Base-by-base conservation (phyloP, 2,888 invertebrate species). In the Tipula lateralis region DNA sequence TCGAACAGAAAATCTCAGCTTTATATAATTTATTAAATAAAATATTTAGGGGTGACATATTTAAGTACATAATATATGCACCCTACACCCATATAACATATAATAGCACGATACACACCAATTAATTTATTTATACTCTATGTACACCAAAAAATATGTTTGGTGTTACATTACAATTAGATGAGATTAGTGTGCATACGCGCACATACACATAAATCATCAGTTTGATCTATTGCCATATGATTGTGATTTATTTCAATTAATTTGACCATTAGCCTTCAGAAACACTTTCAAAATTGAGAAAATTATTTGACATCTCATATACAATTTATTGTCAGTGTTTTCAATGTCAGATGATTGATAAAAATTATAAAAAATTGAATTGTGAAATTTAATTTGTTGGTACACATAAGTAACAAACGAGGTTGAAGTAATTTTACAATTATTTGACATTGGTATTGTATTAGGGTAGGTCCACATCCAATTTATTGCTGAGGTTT, bases 151-250 rank as follows among this genome's bases (percentile, higher is more conserved):
- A 50, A 44, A 24, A 66, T 66, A 66, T 66, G 66, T 24, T 66
- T 66, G 66, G 66, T 66, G 66, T 66, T 66, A 66, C 66, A 66
- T 66, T 66, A 66, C 66, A 66, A 66, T 66, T 66, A 66, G 66
- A 12, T 12, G 66, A 66, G 66, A 66, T 66, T 66, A 66, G n/a
- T n/a, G 44, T n/a, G 32, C 7, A 13, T 39, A 9, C 12, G 24
- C 9, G 50, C 19, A 19, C 19, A 50, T 50, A 50, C n/a, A 50
- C n/a, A 24, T 66, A 66, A 66, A 66, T 66, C 66, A 66, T 66
- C 24, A 66, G 9, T 24, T 66, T 66, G 66, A 66, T 66, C 1
- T 66, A 66, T 66, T 9, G 44, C 7, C 66, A 66, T 24, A n/a
- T n/a, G 24, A 66, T 66, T 66, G 24, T 66, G 66, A 66, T 66